Percentiles rank a stretch among this genome's conserved stretches.
These are phyloP conservation scores for Mesorhabditis sp. DNA, from an alignment of 2,888 invertebrate genomes.

Conservation along the genomic window DNA sequence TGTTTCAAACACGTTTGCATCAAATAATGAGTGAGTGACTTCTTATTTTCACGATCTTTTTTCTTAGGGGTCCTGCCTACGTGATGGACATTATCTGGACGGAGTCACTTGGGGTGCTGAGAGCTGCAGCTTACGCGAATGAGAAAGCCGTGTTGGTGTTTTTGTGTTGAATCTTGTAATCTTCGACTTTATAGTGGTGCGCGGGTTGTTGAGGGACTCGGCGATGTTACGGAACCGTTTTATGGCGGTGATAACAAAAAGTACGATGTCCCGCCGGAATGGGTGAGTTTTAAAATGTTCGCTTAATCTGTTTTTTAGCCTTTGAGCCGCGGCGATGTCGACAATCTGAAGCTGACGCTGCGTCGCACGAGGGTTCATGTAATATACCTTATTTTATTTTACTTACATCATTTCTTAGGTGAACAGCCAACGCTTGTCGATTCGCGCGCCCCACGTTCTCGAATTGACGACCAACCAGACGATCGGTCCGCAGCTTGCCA, in stretches of 20 bases:
- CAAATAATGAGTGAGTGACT: no score
- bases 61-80: not conserved
- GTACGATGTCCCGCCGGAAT: not conserved
- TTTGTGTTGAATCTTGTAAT: not conserved
- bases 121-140: not conserved
- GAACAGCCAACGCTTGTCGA: not conserved
- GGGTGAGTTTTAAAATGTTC: not conserved
- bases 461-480: not conserved
- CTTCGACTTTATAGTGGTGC: not conserved
- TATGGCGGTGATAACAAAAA: not conserved
- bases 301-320: not conserved
- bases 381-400: not conserved
- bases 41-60: not conserved
- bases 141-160: not conserved
- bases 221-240: not conserved
- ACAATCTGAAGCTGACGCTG: not conserved
- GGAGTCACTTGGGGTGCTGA: not conserved
- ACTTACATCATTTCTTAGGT: not conserved
- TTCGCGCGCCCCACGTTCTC: not conserved
- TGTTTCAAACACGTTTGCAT: no score
- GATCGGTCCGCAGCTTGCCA: not conserved
- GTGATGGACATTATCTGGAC: not conserved
- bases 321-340: not conserved
- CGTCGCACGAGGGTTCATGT: not conserved
- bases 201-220: not conserved